These are phyloP conservation scores for Anhinga rufa DNA, from an alignment of 2,113 vertebrate species.

Conservation along the genomic window DNA sequence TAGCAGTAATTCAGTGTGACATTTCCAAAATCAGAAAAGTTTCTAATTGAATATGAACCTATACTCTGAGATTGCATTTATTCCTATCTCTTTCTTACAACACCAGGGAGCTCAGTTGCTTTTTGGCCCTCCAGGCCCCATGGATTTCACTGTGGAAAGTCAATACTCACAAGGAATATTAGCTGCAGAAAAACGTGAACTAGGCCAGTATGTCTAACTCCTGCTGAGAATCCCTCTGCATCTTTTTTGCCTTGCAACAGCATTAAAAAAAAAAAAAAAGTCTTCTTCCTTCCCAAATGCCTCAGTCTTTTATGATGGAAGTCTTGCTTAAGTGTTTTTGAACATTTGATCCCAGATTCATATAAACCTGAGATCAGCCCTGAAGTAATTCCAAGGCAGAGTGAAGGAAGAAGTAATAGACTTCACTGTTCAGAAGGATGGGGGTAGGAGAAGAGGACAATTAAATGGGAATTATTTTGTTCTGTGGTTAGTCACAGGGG, in stretches of 20 bases:
- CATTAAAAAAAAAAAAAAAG: not conserved
- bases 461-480: slow-evolving; percentile 34
- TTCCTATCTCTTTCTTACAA: not conserved
- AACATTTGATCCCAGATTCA: not conserved
- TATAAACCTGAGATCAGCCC: not conserved
- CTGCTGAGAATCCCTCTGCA: not conserved
- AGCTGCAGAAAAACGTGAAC: not conserved
- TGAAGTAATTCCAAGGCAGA: not conserved
- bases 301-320: not conserved
- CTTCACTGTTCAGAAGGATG: not conserved
- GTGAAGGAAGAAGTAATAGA: not conserved
- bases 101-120: no score
- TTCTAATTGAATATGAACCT: not conserved
- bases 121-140: not conserved
- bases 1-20: not conserved
- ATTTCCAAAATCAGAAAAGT: not conserved
- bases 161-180: not conserved
- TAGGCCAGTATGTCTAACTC: not conserved
- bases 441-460: not conserved
- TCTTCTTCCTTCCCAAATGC: not conserved
- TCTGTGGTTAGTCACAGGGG: not conserved
- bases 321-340: not conserved
- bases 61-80: not conserved
- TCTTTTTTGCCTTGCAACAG: not conserved
- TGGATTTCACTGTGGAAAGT: not conserved